Base-by-base conservation (phyloP, 2,113 vertebrate genomes). In the Sinocyclocheilus rhinocerous region DNA sequence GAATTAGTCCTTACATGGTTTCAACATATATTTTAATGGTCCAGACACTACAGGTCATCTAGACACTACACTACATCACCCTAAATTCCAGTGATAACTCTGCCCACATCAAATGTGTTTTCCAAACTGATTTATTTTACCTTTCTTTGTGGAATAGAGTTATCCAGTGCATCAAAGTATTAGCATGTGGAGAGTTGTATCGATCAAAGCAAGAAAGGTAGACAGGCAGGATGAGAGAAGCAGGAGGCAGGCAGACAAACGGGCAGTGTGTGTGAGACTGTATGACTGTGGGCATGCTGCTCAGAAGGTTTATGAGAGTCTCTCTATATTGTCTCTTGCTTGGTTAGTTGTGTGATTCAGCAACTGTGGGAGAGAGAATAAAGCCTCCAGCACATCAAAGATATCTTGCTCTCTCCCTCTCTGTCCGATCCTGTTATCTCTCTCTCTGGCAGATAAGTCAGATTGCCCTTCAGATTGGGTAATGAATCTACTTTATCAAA, bases 401-500 rank as follows among this genome's bases (percentile, higher is more conserved):
- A 48, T 73, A 36, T 73, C 42, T 61, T 16, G 45, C 70, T 50
- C 81, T 20, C 52, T 67, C 79, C 55, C 39, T 29, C 33, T 39
- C 24, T 48, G 45, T 61, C 69, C 52, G 4, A 57, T 36, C 39
- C 79, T 73, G 75, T 70, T 88, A 81, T 85, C 73, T 72, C 36
- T 65, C 75, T 79, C 70, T 78, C 0, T 87, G 75, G 67, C 63
- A 81, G 87, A 87, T 75, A 82, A 88, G 87, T 90, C 90, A 92
- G 93, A 93, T 93, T 93, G 93, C 91, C 92, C 91, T 94, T 94
- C 93, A 93, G 88, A 92, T 75, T 87, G 90, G 76, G 90, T 94
- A 94, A 95, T 94, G 91, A 93, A 93, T 92, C 91, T 89, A 92
- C 92, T 94, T 90, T 86, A 93, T 95, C 94, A 94, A 85, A 92